Conservation (phyloP, 2,113 vertebrate species). For the Gila orcuttii region DNA sequence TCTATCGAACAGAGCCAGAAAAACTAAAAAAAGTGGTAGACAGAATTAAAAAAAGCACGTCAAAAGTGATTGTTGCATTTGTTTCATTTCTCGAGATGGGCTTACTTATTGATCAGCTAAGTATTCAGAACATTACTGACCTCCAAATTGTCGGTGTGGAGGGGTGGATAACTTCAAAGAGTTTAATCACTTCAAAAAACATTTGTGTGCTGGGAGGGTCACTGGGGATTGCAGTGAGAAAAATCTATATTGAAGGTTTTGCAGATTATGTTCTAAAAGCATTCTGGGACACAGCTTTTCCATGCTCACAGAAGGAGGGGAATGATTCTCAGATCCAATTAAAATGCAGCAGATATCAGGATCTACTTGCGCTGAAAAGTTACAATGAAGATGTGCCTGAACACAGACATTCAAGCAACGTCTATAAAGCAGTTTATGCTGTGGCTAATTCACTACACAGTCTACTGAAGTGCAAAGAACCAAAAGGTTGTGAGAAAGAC, state of each 20-base stretch:
- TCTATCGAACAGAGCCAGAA: conserved; percentile 61
- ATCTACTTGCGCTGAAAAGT: conserved; percentile 59
- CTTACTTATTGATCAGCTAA: conserved; percentile 65
- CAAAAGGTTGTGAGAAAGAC: conserved; percentile 61
- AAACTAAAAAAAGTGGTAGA: conserved; percentile 70
- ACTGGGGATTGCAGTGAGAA: conserved; percentile 72
- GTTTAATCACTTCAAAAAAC: conserved; percentile 68
- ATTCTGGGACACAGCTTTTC: conserved; percentile 68
- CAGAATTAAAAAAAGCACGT: conserved; percentile 67
- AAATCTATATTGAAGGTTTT: conserved; percentile 68
- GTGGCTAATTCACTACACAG: conserved; percentile 72
- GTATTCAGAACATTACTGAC: conserved; percentile 59
- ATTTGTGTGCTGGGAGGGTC: conserved; percentile 66
- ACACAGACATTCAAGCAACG: conserved; percentile 70
- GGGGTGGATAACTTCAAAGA: conserved; percentile 74
- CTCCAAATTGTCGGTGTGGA: conserved; percentile 73
- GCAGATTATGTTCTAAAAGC: conserved; percentile 62
- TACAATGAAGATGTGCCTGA: conserved; percentile 68
- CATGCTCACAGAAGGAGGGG: conserved; percentile 30
- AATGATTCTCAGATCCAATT: background rate
- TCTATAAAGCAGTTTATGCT: conserved; percentile 76
- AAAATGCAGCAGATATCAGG: conserved; percentile 60
- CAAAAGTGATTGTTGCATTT: conserved; percentile 73
- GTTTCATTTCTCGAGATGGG: conserved; percentile 69
- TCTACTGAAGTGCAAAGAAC: conserved; percentile 62